Base-by-base conservation (phyloP, 2,113 vertebrate genomes). In the Copsychus sechellarum region DNA sequence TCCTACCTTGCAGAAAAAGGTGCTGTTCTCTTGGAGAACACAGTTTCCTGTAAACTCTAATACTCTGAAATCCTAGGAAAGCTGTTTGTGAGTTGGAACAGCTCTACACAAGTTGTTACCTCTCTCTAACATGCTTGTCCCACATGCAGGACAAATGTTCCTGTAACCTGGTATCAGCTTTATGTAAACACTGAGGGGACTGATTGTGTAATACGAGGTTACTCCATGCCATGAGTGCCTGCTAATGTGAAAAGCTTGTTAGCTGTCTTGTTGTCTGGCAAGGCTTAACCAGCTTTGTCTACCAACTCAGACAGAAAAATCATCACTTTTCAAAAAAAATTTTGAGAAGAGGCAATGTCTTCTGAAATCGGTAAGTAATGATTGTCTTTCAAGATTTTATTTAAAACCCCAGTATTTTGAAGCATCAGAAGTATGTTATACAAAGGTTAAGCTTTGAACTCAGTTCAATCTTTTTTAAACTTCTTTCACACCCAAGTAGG, bases 221-320 rank as follows among this genome's bases (percentile, higher is more conserved):
- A 65, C 43, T 26, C 2, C 4, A 54, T 69, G 74, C 82, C 81
- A 40, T 0, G 12, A 50, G 57, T 2, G 36, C 71, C 58, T 50
- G 71, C 82, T 95, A 93, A 95, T 90, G 82, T 54, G 62, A 90
- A 93, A 96, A 83, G 48, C 81, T 80, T 91, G 90, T 93, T 92
- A 92, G 70, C 61, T 89, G 81, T 79, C 81, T 79, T 45, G 38
- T 31, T 79, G 65, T 71, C 87, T 94, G 81, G 65, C 66, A 87
- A 3, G 19, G 87, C 53, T 88, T 82, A 90, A 85, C n/a, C 42
- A 69, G 38, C 57, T 76, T 72, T 80, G 53, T 29, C 82, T 86
- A 82, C 23, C 8, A 94, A 53, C 34, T 90, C 71, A 54, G 54
- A 58, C 5, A 24, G 67, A 86, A 95, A 86, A 88, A 73, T 18